Evolutionary conservation across 2,888 invertebrate genomes (phyloP).

Genomic region (Hyalella azteca): DNA sequence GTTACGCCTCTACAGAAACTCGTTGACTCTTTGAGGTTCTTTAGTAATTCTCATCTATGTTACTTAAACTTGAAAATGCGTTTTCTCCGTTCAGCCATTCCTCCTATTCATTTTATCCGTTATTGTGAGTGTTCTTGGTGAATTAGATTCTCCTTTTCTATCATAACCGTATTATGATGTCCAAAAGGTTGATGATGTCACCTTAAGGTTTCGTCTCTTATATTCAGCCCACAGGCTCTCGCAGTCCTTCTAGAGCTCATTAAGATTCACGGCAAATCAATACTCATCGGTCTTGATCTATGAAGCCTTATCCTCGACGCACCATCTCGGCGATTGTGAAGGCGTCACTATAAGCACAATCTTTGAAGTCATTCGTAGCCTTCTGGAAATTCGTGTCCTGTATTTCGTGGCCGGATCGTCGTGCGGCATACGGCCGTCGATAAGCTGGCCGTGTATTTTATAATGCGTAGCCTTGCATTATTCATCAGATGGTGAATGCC

Average conservation of each 20-base stretch:
- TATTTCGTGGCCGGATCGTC: no score
- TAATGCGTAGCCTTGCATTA: constrained; percentile 33
- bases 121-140: not conserved
- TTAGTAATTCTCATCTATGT: no score
- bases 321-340: not conserved
- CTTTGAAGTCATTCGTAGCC: constrained; percentile 3
- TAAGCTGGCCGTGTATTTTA: no score
- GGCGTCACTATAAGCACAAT: constrained; percentile 31
- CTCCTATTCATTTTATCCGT: not conserved
- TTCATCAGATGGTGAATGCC: not conserved
- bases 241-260: not conserved
- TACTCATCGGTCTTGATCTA: constrained; percentile 24
- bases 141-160: not conserved
- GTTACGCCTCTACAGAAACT: no score
- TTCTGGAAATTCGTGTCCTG: no score
- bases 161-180: not conserved
- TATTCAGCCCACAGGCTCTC: not conserved
- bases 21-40: no score
- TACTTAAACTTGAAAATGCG: no score
- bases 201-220: not conserved
- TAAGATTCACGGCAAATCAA: constrained; percentile 12
- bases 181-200: not conserved
- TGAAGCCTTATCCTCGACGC: not conserved
- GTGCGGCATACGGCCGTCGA: no score
- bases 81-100: not conserved